A percentile compares a stretch with the other conserved stretches of the same genome.
phyloP scores from a whole-genome alignment of 2,888 invertebrate species.

The Hirtodrosophila histrioides region DNA sequence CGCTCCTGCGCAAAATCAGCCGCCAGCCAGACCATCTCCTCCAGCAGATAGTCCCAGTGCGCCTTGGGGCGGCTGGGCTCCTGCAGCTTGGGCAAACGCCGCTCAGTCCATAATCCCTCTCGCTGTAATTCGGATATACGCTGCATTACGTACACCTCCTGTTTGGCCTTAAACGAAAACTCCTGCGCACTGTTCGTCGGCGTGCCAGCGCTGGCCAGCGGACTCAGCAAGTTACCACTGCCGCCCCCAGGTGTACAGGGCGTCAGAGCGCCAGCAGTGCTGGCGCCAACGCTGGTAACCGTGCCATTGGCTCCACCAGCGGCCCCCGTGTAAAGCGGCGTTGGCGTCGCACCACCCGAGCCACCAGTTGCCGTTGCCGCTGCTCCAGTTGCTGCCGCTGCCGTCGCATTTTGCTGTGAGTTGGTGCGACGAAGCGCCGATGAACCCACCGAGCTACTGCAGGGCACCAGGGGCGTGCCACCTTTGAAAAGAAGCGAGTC shows the following conservation, averaged over 20 bases:
- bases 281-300: slow-evolving; percentile 33
- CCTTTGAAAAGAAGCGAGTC: slow-evolving; percentile 82
- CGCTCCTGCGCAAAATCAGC: slow-evolving; percentile 99
- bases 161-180: slow-evolving; percentile 93
- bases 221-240: slow-evolving; percentile 68
- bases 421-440: slow-evolving; percentile 70
- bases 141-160: slow-evolving; percentile 96
- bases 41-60: slow-evolving; percentile 99
- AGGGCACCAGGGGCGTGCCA: slow-evolving; percentile 85
- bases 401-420: slow-evolving; percentile 52
- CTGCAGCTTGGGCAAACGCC: slow-evolving; percentile 94
- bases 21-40: slow-evolving; percentile 99
- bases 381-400: slow-evolving; percentile 32
- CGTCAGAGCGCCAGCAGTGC: slow-evolving; percentile 41
- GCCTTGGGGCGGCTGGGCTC: slow-evolving; percentile 95
- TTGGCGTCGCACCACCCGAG: slow-evolving; percentile 33
- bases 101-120: slow-evolving; percentile 97
- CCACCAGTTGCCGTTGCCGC: slow-evolving; percentile 21
- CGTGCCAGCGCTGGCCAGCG: slow-evolving; percentile 70
- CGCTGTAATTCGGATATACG: slow-evolving; percentile 95
- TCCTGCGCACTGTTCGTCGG: slow-evolving; percentile 83
- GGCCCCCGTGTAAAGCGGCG: slow-evolving; percentile 42
- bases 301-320: slow-evolving; percentile 25
- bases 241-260: slow-evolving; percentile 54
- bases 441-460: slow-evolving; percentile 70